Evolutionary conservation across 2,113 vertebrate genomes (phyloP).

Genomic region (Poeciliopsis retropinna): DNA sequence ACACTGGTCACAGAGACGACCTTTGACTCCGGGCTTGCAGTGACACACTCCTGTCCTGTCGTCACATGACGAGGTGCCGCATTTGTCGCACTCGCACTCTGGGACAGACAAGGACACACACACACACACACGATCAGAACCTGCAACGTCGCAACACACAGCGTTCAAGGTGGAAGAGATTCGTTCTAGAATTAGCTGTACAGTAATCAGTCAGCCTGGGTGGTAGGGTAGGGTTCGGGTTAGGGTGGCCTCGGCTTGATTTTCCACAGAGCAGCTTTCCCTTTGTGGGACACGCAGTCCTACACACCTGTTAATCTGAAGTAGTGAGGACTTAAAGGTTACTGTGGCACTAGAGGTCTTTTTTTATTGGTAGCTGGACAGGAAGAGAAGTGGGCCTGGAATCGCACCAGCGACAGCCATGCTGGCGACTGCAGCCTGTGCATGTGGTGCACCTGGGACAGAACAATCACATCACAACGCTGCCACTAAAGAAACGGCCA

Average conservation of each 20-base stretch:
- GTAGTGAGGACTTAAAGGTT: not conserved
- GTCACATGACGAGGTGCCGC: conserved; percentile 83
- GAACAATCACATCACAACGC: not conserved
- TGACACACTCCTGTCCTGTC: conserved; percentile 83
- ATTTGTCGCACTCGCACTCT: conserved; percentile 82
- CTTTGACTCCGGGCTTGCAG: conserved; percentile 84
- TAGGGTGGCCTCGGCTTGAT: conserved; percentile 25
- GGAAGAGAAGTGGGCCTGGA: too few species aligned
- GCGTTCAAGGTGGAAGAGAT: conserved; percentile 1
- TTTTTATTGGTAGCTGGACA: too few species aligned
- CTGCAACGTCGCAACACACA: conserved; percentile 23
- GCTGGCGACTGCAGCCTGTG: too few species aligned
- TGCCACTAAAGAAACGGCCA: not conserved
- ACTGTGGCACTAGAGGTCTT: too few species aligned
- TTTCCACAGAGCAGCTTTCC: not conserved
- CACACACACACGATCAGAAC: conserved; percentile 28
- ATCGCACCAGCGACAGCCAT: too few species aligned
- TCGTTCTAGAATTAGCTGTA: conserved; percentile 45
- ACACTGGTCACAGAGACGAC: conserved; percentile 82
- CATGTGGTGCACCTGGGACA: too few species aligned
- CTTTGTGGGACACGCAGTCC: not conserved
- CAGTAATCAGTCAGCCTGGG: conserved; percentile 10
- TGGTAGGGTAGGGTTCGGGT: too few species aligned
- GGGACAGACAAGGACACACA: conserved; percentile 42
- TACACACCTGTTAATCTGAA: not conserved